A percentile compares a stretch with the other conserved stretches of the same genome.
phyloP scores from a whole-genome alignment of 2,113 vertebrate species.

The Chiloscyllium plagiosum region DNA sequence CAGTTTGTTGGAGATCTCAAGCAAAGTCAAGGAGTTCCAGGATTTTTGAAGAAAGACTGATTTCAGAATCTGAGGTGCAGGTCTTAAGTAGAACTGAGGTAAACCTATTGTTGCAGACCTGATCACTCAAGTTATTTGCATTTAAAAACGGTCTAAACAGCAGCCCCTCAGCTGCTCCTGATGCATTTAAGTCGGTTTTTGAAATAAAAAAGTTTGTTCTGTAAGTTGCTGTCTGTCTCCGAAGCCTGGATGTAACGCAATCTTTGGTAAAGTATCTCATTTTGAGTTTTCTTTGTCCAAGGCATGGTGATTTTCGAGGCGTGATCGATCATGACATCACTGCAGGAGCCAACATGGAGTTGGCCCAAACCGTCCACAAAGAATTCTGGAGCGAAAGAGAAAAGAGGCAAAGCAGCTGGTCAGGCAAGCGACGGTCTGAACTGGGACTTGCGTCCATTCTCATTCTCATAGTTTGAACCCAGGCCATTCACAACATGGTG shows the following conservation, averaged over 20 bases:
- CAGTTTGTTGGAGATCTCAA: background rate
- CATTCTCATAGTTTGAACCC: background rate
- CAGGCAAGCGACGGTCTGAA: background rate
- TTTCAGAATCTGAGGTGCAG: conserved; percentile 48
- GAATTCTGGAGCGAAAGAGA: conserved; percentile 64
- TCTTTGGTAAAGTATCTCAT: conserved; percentile 60
- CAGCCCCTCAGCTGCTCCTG: conserved; percentile 54
- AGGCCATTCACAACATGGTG: background rate
- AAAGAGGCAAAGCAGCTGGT: background rate
- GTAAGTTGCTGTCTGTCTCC: conserved; percentile 46
- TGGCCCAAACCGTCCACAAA: conserved; percentile 76
- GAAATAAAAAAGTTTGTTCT: conserved; percentile 66
- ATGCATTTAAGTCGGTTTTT: conserved; percentile 80
- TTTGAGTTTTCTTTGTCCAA: conserved; percentile 58
- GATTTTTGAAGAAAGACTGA: background rate
- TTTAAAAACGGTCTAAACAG: background rate
- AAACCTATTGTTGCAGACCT: background rate
- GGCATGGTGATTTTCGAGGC: conserved; percentile 80
- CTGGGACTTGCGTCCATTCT: background rate
- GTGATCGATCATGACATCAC: conserved; percentile 70
- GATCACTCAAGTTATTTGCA: background rate
- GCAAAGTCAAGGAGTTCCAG: background rate
- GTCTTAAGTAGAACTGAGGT: conserved; percentile 11
- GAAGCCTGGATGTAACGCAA: conserved; percentile 66
- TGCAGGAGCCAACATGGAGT: conserved; percentile 79